These are phyloP conservation scores for Hyposoter dolosus DNA, from an alignment of 2,888 invertebrate species.

Conservation along the genomic window DNA sequence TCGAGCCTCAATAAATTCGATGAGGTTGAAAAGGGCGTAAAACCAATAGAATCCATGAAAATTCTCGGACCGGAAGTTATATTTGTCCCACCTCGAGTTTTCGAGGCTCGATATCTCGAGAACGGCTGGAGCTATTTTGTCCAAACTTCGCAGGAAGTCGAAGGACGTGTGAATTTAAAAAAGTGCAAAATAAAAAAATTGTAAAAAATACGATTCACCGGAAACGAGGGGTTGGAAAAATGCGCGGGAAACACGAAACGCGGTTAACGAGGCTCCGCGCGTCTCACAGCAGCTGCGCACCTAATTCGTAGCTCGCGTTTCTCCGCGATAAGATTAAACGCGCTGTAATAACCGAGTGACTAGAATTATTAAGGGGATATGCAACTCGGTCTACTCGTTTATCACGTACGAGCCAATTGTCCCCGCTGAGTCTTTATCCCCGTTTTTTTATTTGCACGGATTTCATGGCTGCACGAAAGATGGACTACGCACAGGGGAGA, in stretches of 20 bases:
- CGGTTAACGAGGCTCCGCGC: slow-evolving; percentile 29
- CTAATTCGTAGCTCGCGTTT: slow-evolving; percentile 20
- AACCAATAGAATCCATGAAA: neutral
- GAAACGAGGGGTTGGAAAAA: neutral
- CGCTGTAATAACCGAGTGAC: neutral
- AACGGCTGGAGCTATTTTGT: neutral
- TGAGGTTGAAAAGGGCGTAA: neutral
- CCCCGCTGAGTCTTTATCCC: neutral
- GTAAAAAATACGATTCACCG: neutral
- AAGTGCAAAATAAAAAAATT: neutral
- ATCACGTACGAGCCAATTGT: slow-evolving; percentile 8
- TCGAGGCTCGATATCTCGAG: neutral
- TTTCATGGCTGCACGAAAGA: slow-evolving; percentile 4
- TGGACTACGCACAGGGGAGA: neutral
- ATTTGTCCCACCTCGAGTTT: neutral
- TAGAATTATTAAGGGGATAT: slow-evolving; percentile 24
- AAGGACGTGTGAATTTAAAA: neutral
- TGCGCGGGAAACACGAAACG: slow-evolving; percentile 5
- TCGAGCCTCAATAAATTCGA: neutral
- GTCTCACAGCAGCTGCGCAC: neutral
- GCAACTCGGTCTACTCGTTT: neutral
- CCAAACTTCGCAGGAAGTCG: neutral
- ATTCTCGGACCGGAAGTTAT: neutral
- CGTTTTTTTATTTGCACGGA: neutral
- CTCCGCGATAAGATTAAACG: slow-evolving; percentile 1